These are phyloP conservation scores for Drymodes brunneopygia DNA, from an alignment of 2,113 vertebrate species.

Conservation along the genomic window DNA sequence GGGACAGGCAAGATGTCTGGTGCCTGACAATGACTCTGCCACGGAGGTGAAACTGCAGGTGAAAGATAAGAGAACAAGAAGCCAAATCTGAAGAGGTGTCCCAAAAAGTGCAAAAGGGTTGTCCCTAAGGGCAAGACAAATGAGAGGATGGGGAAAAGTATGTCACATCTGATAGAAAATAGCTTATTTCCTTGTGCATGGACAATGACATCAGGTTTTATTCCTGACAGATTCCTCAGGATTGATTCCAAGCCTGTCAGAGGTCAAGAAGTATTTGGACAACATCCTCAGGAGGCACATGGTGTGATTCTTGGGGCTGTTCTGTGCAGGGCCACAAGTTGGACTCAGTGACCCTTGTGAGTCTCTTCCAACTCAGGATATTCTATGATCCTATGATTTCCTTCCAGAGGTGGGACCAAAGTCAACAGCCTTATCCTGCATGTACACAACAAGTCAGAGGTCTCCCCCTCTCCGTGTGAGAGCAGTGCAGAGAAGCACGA, in stretches of 20 bases:
- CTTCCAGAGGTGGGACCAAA: not conserved
- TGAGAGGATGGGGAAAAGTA: fast-evolving
- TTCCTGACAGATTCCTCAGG: not conserved
- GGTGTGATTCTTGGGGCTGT: not conserved
- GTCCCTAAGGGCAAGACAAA: not conserved
- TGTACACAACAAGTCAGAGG: fast-evolving
- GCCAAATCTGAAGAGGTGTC: not conserved
- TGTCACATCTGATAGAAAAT: not conserved
- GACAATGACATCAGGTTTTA: not conserved
- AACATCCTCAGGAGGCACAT: not conserved
- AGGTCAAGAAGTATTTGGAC: not conserved
- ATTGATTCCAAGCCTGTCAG: not conserved
- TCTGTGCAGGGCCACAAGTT: not conserved
- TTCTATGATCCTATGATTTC: not conserved
- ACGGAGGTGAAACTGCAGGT: not conserved
- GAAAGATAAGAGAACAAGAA: not conserved
- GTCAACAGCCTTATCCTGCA: not conserved
- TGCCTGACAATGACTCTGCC: not conserved
- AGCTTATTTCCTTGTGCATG: not conserved
- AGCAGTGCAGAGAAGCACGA: fast-evolving
- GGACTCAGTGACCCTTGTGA: not conserved
- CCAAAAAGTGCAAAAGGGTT: not conserved
- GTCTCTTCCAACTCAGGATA: not conserved
- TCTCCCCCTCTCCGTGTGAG: fast-evolving
- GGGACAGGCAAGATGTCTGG: not conserved